Conservation (phyloP, 2,888 invertebrate genomes). For the Myopa tessellatipennis region DNA sequence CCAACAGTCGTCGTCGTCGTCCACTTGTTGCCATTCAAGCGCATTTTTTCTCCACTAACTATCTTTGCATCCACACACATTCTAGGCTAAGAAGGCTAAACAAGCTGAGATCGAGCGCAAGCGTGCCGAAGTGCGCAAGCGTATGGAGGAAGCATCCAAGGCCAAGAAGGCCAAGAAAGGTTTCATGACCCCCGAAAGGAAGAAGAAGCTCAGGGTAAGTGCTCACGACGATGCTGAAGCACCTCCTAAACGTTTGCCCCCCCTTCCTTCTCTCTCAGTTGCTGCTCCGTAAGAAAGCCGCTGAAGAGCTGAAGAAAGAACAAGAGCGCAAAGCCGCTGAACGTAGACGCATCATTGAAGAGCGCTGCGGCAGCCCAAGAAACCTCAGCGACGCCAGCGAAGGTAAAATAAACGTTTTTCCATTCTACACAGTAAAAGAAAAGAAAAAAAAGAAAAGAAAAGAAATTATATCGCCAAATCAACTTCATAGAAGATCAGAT, state of each 20-base stretch:
- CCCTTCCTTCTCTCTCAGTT: slow-evolving; percentile 74
- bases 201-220: slow-evolving; percentile 99
- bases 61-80: slow-evolving; percentile 4
- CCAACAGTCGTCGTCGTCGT: slow-evolving; percentile 8
- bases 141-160: slow-evolving; percentile 98
- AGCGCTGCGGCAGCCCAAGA: slow-evolving; percentile 93
- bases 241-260: background rate
- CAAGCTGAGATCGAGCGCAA: slow-evolving; percentile 98
- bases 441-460: background rate
- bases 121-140: slow-evolving; percentile 98
- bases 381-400: slow-evolving; percentile 92
- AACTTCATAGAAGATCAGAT: background rate
- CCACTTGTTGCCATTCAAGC: background rate
- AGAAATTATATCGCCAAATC: background rate
- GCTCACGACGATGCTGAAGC: background rate
- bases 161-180: slow-evolving; percentile 99
- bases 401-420: slow-evolving; percentile 73
- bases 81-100: slow-evolving; percentile 95
- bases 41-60: slow-evolving; percentile 1
- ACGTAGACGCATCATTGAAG: slow-evolving; percentile 95
- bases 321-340: slow-evolving; percentile 99
- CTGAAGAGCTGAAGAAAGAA: slow-evolving; percentile 99
- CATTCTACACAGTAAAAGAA: background rate
- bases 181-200: slow-evolving; percentile 99
- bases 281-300: slow-evolving; percentile 99